These are phyloP conservation scores for Tetranychus truncatus DNA, from an alignment of 2,888 invertebrate species.

Conservation along the genomic window DNA sequence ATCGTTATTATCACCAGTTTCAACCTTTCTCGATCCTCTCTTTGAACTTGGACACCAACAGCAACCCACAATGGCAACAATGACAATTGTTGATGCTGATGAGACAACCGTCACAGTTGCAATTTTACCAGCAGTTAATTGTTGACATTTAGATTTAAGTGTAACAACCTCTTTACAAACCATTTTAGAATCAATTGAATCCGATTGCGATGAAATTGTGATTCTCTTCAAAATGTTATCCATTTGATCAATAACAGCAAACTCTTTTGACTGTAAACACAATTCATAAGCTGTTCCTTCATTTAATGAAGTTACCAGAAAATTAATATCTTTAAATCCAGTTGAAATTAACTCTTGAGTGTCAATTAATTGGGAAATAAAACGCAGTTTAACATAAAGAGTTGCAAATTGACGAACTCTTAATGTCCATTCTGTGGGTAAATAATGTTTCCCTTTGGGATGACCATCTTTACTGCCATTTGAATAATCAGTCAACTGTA, in stretches of 20 bases:
- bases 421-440: conserved; percentile 8
- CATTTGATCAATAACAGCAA: background rate
- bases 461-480: background rate
- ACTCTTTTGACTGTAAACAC: conserved; percentile 4
- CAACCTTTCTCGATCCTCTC: background rate
- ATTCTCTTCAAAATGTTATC: background rate
- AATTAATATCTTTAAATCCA: background rate
- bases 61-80: conserved; percentile 2
- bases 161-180: conserved; percentile 8
- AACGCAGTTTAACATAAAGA: conserved; percentile 7
- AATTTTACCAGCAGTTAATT: background rate
- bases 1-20: background rate
- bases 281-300: conserved; percentile 9
- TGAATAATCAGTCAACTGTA: background rate
- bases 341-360: background rate
- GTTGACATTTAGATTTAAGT: too few species aligned
- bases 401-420: conserved; percentile 6
- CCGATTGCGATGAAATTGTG: too few species aligned
- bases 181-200: background rate
- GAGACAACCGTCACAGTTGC: conserved; percentile 7
- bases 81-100: conserved; percentile 7
- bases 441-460: background rate
- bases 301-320: background rate
- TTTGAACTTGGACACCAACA: conserved; percentile 5
- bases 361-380: background rate